Evolutionary conservation across 2,888 invertebrate species (phyloP).

Genomic region (Sinodicranocentrus sp.): DNA sequence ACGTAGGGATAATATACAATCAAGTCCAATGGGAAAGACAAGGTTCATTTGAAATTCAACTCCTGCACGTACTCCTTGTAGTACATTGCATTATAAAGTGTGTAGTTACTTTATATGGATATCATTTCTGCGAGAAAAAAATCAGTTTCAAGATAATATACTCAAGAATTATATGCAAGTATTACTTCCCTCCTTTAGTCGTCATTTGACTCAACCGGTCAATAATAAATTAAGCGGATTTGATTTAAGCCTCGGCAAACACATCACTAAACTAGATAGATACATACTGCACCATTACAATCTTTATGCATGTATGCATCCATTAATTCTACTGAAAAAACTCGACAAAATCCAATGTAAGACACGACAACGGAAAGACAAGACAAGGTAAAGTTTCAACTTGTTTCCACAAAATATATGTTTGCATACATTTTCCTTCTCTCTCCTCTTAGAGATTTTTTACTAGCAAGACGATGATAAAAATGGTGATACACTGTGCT

Average conservation of each 20-base stretch:
- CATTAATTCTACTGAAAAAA: conserved; percentile 18
- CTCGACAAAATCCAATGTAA: not conserved
- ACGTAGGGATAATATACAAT: not conserved
- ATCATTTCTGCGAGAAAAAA: too few relatives aligned
- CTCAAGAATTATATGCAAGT: too few relatives aligned
- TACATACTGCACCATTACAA: not conserved
- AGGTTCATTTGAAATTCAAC: conserved; percentile 20
- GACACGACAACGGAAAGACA: conserved; percentile 14
- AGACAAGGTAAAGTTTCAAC: conserved; percentile 4
- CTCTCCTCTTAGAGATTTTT: conserved; percentile 7
- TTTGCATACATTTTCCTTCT: conserved; percentile 12
- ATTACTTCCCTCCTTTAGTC: too few relatives aligned
- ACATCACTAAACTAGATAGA: not conserved
- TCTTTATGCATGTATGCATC: too few relatives aligned
- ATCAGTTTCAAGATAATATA: not conserved
- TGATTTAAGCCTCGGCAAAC: conserved; percentile 5
- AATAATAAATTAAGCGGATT: conserved; percentile 10
- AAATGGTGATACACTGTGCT: not conserved
- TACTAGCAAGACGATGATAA: conserved; percentile 4
- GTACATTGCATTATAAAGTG: conserved; percentile 11
- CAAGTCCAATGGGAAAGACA: conserved; percentile 22
- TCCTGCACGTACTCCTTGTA: conserved; percentile 18
- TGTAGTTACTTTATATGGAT: not conserved
- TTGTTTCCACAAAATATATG: conserved; percentile 11
- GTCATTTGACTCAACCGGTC: conserved; percentile 6